phyloP scores from a whole-genome alignment of 2,797 vertebrate species.

The Todus mexicanus region DNA sequence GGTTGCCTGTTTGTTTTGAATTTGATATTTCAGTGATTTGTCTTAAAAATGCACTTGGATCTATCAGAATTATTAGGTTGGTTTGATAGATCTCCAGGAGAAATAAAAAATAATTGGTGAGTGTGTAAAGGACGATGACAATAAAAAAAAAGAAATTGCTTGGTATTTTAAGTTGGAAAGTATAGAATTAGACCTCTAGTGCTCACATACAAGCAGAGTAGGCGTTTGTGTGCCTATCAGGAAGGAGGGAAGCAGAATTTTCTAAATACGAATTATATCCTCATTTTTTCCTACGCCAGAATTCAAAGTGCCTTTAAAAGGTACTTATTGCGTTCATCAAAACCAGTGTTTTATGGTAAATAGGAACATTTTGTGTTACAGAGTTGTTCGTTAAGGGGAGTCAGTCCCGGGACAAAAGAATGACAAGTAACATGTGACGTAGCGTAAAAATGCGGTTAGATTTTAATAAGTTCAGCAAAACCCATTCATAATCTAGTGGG shows the following conservation, averaged over 20 bases:
- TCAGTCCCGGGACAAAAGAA: background rate
- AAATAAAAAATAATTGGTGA: background rate
- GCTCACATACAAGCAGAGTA: background rate
- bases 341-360: background rate
- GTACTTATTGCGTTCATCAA: background rate
- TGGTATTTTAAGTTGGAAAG: background rate
- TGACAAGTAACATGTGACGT: background rate
- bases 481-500: background rate
- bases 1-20: background rate
- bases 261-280: background rate
- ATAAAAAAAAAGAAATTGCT: background rate
- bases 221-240: background rate
- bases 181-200: background rate
- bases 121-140: background rate
- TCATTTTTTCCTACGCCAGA: background rate
- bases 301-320: background rate
- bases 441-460: background rate
- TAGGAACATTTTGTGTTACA: background rate
- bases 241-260: background rate
- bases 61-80: background rate
- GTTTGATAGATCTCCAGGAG: background rate
- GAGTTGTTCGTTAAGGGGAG: background rate
- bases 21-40: background rate
- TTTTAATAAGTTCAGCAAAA: slow-evolving; percentile 9
- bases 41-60: background rate